Evolutionary conservation across 2,113 vertebrate genomes (phyloP).

Genomic region (Ancistrus triradiatus): DNA sequence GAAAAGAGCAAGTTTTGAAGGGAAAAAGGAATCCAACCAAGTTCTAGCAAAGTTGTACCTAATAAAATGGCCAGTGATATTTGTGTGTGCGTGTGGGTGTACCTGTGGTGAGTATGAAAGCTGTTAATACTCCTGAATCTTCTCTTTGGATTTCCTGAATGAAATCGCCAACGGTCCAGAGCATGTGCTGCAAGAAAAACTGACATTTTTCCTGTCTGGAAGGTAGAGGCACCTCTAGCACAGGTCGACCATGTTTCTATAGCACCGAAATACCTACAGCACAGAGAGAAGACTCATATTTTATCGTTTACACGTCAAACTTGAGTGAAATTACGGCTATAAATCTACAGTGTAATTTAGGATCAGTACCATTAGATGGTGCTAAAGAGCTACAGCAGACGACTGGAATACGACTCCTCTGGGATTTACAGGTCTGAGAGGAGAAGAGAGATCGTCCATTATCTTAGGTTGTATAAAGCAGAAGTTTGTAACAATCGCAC

Average conservation of each 20-base stretch:
- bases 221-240: slow-evolving; percentile 79
- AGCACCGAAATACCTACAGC: slow-evolving; percentile 70
- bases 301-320: not conserved
- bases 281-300: not conserved
- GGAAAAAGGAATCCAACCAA: no score
- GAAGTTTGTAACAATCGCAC: no score
- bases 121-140: slow-evolving; percentile 73
- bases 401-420: slow-evolving; percentile 7
- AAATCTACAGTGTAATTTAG: no score
- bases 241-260: slow-evolving; percentile 80
- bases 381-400: slow-evolving; percentile 55
- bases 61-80: no score
- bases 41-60: no score
- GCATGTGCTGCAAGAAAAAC: slow-evolving; percentile 79
- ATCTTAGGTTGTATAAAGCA: no score
- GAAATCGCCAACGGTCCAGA: slow-evolving; percentile 78
- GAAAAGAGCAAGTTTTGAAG: no score
- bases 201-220: slow-evolving; percentile 83
- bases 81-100: no score
- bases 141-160: slow-evolving; percentile 77
- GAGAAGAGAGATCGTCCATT: not conserved
- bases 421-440: not conserved
- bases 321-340: not conserved
- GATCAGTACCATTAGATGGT: slow-evolving; percentile 61
- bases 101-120: slow-evolving; percentile 72